Evolutionary conservation across 53 echinoderm and acorn worm genomes (phyloP).

Genomic region (Mesocentrotus franciscanus): DNA sequence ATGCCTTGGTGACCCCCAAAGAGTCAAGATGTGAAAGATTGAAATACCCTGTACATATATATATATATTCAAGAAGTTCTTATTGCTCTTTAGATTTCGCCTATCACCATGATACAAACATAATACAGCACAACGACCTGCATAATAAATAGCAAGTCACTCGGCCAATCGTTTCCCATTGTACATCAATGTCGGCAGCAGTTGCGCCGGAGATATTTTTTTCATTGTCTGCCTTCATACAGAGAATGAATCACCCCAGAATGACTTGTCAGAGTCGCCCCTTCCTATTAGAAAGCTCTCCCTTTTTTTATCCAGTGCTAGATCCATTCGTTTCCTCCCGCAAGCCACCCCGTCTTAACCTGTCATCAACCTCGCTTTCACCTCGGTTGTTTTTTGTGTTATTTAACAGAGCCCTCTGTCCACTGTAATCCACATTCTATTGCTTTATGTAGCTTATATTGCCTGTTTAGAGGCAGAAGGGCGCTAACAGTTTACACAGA

Average conservation of each 20-base stretch:
- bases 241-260: conserved; percentile 9
- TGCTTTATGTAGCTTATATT: too few relatives aligned
- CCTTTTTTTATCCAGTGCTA: background rate
- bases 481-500: too few relatives aligned
- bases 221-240: background rate
- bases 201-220: background rate
- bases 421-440: background rate
- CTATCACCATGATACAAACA: background rate
- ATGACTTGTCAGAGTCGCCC: conserved; percentile 14
- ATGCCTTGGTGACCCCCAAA: too few relatives aligned
- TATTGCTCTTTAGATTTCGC: background rate
- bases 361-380: background rate
- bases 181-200: conserved; percentile 13
- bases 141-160: conserved; percentile 54
- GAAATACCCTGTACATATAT: too few relatives aligned
- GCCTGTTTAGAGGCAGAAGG: too few relatives aligned
- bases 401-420: background rate
- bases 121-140: background rate
- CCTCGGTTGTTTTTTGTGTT: background rate
- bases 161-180: conserved; percentile 13
- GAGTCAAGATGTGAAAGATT: too few relatives aligned
- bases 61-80: background rate
- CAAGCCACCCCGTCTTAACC: background rate
- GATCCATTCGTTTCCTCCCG: background rate
- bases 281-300: background rate